Evolutionary conservation across 53 echinoderm and acorn worm species (phyloP).

Genomic region (Hippasteria phrygiana): DNA sequence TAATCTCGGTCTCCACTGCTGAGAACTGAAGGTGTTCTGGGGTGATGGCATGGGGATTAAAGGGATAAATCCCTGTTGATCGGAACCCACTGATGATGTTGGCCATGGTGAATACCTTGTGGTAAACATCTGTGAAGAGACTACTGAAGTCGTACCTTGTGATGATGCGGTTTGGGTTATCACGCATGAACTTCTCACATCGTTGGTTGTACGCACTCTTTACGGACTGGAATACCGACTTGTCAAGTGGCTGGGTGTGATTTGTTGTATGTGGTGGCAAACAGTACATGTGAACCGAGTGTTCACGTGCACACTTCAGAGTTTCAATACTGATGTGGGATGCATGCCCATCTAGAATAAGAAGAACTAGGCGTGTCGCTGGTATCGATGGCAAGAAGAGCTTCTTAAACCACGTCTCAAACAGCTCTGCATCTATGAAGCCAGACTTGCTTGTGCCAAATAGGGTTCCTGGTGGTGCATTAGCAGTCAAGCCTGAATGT

Average conservation of each 20-base stretch:
- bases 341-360: not conserved
- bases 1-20: constrained; percentile 9
- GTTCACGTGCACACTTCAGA: constrained; percentile 34
- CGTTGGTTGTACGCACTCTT: constrained; percentile 59
- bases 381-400: constrained; percentile 61
- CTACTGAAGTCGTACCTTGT: constrained; percentile 50
- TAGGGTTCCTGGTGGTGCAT: constrained; percentile 61
- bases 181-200: constrained; percentile 62
- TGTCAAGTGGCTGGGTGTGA: constrained; percentile 77
- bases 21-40: constrained; percentile 33
- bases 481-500: constrained; percentile 39
- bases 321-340: not conserved
- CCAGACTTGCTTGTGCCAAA: constrained; percentile 63
- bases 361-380: constrained; percentile 53
- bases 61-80: constrained; percentile 31
- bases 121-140: constrained; percentile 59
- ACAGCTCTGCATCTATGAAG: constrained; percentile 65
- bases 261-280: constrained; percentile 73
- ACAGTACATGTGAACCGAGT: constrained; percentile 66
- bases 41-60: constrained; percentile 17
- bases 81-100: constrained; percentile 35
- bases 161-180: constrained; percentile 57
- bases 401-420: constrained; percentile 73
- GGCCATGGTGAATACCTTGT: not conserved
- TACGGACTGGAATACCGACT: constrained; percentile 62